Evolutionary conservation across 2,113 vertebrate species (phyloP).

Genomic region (Balaenoptera acutorostrata): DNA sequence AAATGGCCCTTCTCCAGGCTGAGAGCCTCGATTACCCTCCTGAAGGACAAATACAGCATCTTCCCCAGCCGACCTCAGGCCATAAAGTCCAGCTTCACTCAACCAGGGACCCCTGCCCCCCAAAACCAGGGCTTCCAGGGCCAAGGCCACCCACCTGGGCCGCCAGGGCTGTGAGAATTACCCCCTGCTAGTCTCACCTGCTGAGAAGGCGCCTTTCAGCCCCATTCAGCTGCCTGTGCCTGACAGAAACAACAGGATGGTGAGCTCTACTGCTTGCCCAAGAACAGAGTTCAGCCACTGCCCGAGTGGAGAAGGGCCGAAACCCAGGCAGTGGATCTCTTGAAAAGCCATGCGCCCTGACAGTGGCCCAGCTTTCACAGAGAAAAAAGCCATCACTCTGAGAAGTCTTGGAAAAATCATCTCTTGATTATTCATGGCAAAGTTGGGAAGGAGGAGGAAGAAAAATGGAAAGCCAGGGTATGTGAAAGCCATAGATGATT

Average conservation of each 20-base stretch:
- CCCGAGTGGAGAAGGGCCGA: not conserved
- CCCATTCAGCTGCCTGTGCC: not conserved
- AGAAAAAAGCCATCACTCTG: not conserved
- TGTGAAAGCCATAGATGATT: not conserved
- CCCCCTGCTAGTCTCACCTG: not conserved
- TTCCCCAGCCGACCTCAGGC: not conserved
- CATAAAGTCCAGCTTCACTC: not conserved
- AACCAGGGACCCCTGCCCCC: not conserved
- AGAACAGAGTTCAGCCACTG: not conserved
- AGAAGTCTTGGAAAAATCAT: not conserved
- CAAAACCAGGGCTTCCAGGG: not conserved
- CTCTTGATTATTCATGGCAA: not conserved
- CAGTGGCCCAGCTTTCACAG: not conserved
- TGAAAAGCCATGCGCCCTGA: not conserved
- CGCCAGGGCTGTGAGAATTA: not conserved
- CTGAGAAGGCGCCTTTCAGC: not conserved
- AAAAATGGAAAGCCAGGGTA: not conserved
- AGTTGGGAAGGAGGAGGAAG: not conserved
- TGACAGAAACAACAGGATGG: not conserved
- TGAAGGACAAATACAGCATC: conserved; percentile 18
- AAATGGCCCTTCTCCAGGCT: conserved; percentile 26
- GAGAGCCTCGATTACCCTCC: not conserved
- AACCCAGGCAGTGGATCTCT: not conserved
- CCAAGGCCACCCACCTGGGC: not conserved
- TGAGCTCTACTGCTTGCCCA: not conserved